These are phyloP conservation scores for Camponotus fellah DNA, from an alignment of 2,888 invertebrate species.

Conservation along the genomic window DNA sequence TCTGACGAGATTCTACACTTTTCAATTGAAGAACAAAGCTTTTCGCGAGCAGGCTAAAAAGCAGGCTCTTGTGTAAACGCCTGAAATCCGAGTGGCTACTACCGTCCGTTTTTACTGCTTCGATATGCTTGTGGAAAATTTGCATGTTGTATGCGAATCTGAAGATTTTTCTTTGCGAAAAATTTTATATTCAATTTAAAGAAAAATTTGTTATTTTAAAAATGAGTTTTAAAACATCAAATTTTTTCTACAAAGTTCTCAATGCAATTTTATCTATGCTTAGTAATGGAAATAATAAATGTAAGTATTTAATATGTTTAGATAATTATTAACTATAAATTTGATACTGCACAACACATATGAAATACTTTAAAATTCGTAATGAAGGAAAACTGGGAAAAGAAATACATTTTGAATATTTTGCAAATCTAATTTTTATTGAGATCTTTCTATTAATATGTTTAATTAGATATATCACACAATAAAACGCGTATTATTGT, in stretches of 20 bases:
- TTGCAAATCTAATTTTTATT: background rate
- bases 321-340: background rate
- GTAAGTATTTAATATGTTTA: background rate
- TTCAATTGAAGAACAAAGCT: background rate
- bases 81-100: conserved; percentile 28
- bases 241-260: background rate
- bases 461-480: background rate
- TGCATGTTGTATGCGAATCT: conserved; percentile 36
- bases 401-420: background rate
- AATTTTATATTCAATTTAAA: conserved; percentile 31
- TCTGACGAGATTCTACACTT: background rate
- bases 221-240: background rate
- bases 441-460: background rate
- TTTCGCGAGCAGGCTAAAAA: background rate
- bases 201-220: background rate
- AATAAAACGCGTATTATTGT: background rate
- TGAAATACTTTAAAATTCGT: background rate
- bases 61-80: conserved; percentile 17
- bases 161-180: conserved; percentile 8
- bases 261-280: background rate
- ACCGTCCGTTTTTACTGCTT: conserved; percentile 15
- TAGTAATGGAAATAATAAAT: background rate
- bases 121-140: conserved; percentile 47
- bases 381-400: background rate
- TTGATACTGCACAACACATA: background rate